These are phyloP conservation scores for Papilio xuthus DNA, from an alignment of 1,140 invertebrate species.

Conservation along the genomic window DNA sequence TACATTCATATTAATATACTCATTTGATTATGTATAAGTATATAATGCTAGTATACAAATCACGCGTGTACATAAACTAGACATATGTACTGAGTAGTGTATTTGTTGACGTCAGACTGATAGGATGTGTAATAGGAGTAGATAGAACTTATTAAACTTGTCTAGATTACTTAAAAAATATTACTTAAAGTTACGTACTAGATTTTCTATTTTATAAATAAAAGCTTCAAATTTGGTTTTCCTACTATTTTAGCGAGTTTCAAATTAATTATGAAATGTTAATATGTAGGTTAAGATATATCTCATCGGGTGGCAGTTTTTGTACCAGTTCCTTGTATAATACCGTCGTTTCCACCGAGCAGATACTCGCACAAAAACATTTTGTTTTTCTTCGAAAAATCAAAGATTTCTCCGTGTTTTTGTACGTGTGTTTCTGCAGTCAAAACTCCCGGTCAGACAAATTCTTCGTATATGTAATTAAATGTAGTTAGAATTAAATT, in stretches of 20 bases:
- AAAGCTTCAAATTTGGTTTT: constrained; percentile 34
- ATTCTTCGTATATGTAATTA: background rate
- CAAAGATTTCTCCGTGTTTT: background rate
- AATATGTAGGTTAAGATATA: constrained; percentile 4
- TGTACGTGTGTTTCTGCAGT: background rate
- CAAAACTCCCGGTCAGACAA: too few species aligned
- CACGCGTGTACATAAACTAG: constrained; percentile 40
- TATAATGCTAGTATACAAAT: constrained; percentile 33
- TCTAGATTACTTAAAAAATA: constrained; percentile 21
- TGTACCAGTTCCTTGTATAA: constrained; percentile 36
- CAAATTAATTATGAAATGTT: constrained; percentile 35
- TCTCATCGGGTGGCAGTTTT: constrained; percentile 4
- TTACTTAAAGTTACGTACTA: constrained; percentile 23
- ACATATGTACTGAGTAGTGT: constrained; percentile 45
- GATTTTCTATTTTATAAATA: constrained; percentile 25
- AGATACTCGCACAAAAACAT: background rate
- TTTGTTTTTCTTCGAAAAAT: background rate
- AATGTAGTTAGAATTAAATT: constrained; percentile 40
- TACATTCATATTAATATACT: background rate
- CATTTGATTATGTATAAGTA: constrained; percentile 19
- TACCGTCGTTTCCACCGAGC: background rate
- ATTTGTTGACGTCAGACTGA: constrained; percentile 67
- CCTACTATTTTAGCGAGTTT: constrained; percentile 33
- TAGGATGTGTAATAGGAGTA: constrained; percentile 52
- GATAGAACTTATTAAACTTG: constrained; percentile 35